phyloP scores from a whole-genome alignment of 2,888 invertebrate genomes.

The Euphydryas editha region DNA sequence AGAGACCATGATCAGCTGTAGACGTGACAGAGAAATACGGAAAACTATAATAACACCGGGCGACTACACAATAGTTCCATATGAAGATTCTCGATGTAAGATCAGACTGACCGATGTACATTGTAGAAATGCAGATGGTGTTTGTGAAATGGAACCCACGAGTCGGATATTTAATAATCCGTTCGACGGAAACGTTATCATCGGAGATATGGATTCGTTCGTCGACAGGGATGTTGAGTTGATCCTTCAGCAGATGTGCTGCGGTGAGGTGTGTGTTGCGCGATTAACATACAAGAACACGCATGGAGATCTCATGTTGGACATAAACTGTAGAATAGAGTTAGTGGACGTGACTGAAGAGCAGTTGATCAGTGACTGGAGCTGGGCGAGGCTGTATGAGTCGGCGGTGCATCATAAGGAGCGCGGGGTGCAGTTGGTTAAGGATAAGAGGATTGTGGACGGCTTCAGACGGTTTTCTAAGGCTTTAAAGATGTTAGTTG shows the following conservation, averaged over 20 bases:
- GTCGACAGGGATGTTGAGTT: conserved; percentile 82
- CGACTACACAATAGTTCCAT: conserved; percentile 69
- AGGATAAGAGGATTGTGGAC: conserved; percentile 83
- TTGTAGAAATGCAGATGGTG: conserved; percentile 56
- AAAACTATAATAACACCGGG: conserved; percentile 69
- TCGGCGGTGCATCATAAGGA: conserved; percentile 81
- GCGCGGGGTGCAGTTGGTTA: conserved; percentile 86
- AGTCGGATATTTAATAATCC: conserved; percentile 63
- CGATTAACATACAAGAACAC: conserved; percentile 64
- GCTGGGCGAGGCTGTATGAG: conserved; percentile 79
- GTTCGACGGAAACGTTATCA: conserved; percentile 73
- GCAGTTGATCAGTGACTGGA: conserved; percentile 83
- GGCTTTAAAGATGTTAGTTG: conserved; percentile 88
- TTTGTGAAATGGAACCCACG: conserved; percentile 60
- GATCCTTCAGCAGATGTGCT: conserved; percentile 80
- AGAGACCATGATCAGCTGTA: conserved; percentile 58
- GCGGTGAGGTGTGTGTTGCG: conserved; percentile 71
- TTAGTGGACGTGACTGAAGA: conserved; percentile 71
- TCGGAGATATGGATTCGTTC: conserved; percentile 76
- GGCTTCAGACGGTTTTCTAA: conserved; percentile 89
- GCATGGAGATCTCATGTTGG: conserved; percentile 55
- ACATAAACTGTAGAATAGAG: conserved; percentile 71
- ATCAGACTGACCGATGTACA: conserved; percentile 62
- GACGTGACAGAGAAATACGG: conserved; percentile 67
- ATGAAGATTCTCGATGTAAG: conserved; percentile 74